Base-by-base conservation (phyloP, 2,113 vertebrate genomes). In the Catharus minimus region DNA sequence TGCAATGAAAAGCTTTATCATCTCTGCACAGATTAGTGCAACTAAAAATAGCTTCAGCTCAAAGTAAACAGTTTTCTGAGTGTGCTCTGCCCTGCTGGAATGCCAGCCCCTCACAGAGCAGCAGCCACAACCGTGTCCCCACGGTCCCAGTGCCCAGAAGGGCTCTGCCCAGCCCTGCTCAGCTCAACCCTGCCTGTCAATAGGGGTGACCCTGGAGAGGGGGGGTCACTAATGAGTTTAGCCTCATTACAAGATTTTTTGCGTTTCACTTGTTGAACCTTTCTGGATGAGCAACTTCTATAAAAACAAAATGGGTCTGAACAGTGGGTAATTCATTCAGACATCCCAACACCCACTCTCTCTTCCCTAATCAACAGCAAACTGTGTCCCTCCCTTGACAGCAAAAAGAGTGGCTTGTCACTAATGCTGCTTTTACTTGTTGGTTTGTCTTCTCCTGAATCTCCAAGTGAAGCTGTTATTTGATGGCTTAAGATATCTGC, bases 31-130 rank as follows among this genome's bases (percentile, higher is more conserved):
- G 97, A 97, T 97, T 97, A 97, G 82, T 82, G 75, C 30, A 39
- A 71, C 96, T 97, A 97, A 97, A 97, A 97, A 97, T 97, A 97
- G 89, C 89, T 76, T 67, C 82, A 86, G 93, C 95, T 96, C 91
- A 88, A 93, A 97, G 95, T 95, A 97, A 97, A 97, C 96, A 96
- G 93, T 85, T 79, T 88, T 81, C 61, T 55, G 78, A 93, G 86
- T 1, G 17, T 23, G 78, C 78, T 96, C 77, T 96, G 90, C 82
- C 95, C 89, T 90, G 91, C 82, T 83, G 73, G 91, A 95, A 82
- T 5, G 21, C 28, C 66, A 66, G 66, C 58, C 82, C 89, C 0
- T 0, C 11, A 6, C 41, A 0, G 9, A 88, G 73, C 86, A 88
- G 77, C 65, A 26, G 88, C 65, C 68, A 39, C n/a, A 2, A 4